Evolutionary conservation across 2,797 vertebrate species (phyloP), one percentile per base, ranked within the genome.

Genomic region (Chaunax sp.): DNA sequence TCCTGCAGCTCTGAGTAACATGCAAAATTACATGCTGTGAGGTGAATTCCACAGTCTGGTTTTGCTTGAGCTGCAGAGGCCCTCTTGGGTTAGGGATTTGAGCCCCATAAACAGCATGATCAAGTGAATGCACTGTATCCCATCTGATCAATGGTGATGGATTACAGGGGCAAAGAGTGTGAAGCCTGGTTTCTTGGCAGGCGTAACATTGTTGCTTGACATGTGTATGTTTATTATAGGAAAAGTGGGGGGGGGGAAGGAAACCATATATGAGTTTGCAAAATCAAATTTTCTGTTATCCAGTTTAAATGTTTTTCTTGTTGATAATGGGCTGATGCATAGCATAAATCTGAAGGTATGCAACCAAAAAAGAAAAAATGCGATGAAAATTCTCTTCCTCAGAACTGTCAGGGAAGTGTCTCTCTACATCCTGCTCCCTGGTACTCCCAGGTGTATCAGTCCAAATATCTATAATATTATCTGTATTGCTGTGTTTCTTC

Each of bases 21-120:
- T 49, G 33, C 53, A 73, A 45, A 82, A 69, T 75, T 5, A 77
- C 79, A 78, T 62, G 62, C 64, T 85, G 72, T 55, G 58, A 73
- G 56, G 18, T 58, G 41, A 72, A 85, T 87, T 87, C 81, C 71
- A 78, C 51, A 26, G 71, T 73, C 69, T 83, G 77, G 45, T 47
- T 85, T 62, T 81, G 68, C 72, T 75, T 79, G 66, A 78, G 72
- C 66, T 71, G 64, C 57, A 74, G 77, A 83, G 81, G 80, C 65
- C 76, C 62, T 41, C 67, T 75, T 53, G 64, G 78, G 59, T 70
- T 77, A 52, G 18, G 45, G 33, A 35, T 64, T 7, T 16, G 54
- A 58, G 50, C 45, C 56, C 25, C 55, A n/a, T 35, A 30, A 64
- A 40, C 52, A 11, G 50, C 69, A 71, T 22, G 30, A 56, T 61